Conservation (phyloP, 2,888 invertebrate genomes). For the Spatulosminthurus flaviceps region DNA sequence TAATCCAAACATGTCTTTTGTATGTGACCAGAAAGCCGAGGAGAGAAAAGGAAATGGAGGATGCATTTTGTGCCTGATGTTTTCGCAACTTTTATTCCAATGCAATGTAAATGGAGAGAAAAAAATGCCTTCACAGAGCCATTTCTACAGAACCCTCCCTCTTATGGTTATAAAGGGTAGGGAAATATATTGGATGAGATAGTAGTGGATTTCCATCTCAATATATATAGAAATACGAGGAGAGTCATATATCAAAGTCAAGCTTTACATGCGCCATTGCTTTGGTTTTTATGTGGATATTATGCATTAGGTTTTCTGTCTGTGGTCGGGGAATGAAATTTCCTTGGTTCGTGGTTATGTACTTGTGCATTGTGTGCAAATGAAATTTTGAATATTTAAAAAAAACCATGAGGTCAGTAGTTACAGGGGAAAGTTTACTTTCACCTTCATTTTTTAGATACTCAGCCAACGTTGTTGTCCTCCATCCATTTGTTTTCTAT, state of each 20-base stretch:
- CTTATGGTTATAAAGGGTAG: no score
- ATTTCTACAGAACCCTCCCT: no score
- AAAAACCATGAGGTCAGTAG: not conserved
- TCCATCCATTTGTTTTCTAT: no score
- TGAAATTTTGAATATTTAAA: not conserved
- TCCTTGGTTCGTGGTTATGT: not conserved
- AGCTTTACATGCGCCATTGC: not conserved
- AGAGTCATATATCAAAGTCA: conserved; percentile 18
- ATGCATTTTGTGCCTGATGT: no score
- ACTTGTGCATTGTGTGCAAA: no score
- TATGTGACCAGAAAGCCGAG: no score
- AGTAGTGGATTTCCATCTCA: not conserved
- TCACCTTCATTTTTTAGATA: not conserved
- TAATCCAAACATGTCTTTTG: no score
- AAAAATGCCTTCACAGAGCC: no score
- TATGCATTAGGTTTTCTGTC: conserved; percentile 6
- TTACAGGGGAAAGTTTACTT: not conserved
- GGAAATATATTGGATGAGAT: conserved; percentile 5
- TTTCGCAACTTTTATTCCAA: no score
- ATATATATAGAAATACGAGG: conserved; percentile 23
- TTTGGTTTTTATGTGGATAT: not conserved
- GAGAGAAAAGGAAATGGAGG: no score
- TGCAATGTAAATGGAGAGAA: no score
- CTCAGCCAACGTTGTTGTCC: no score
- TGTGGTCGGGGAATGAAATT: not conserved